These are phyloP conservation scores for Didymodactylos carnosus DNA, from an alignment of 2,888 invertebrate species.

Conservation along the genomic window DNA sequence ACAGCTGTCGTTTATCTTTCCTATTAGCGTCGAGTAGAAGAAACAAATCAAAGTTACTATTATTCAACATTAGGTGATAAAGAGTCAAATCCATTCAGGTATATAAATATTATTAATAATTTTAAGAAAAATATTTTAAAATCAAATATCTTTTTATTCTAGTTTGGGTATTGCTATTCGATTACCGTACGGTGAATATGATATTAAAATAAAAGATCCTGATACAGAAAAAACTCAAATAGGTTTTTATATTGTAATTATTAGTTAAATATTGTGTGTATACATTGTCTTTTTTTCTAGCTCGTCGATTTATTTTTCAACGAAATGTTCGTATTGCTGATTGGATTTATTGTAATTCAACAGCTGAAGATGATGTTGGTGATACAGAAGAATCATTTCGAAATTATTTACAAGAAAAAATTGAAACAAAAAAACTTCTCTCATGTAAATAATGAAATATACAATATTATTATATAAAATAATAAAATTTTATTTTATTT, in stretches of 20 bases:
- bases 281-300: neutral
- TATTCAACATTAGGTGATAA: neutral
- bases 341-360: constrained; percentile 3
- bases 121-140: neutral
- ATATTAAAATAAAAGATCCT: neutral
- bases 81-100: neutral
- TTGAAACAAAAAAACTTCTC: neutral
- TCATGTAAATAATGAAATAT: neutral
- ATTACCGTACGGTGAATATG: neutral
- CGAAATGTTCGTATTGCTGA: neutral
- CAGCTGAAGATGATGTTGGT: neutral
- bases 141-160: neutral
- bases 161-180: constrained; percentile 1
- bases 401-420: neutral
- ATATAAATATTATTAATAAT: neutral
- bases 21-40: neutral
- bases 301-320: neutral
- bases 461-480: neutral
- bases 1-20: neutral
- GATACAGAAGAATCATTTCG: neutral
- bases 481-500: too few species aligned
- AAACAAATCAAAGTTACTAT: neutral
- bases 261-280: neutral
- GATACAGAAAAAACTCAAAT: neutral
- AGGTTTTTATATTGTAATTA: neutral